These are phyloP conservation scores for Leucoraja erinaceus DNA, from an alignment of 2,113 vertebrate species.

Conservation along the genomic window DNA sequence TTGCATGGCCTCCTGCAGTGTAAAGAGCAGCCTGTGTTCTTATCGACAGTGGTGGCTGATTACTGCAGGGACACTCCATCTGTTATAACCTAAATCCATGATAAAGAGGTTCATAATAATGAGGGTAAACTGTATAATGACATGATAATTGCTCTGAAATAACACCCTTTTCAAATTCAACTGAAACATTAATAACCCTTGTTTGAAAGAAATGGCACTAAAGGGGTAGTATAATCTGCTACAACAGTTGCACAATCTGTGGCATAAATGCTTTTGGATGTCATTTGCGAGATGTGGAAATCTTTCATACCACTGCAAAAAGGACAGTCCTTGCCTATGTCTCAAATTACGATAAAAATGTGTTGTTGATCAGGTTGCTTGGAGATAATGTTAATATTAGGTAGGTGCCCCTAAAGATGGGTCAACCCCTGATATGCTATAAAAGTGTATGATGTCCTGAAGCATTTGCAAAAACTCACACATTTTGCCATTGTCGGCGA, in stretches of 20 bases:
- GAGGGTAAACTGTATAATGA: not conserved
- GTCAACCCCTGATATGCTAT: not conserved
- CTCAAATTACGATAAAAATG: not conserved
- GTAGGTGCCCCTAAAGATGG: not conserved
- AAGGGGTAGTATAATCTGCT: not conserved
- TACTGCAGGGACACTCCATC: too few species aligned
- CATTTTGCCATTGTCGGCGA: too few species aligned
- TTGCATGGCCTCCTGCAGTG: too few species aligned
- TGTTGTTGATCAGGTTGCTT: not conserved
- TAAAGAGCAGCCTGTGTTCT: too few species aligned
- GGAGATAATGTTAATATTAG: not conserved
- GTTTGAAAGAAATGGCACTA: slow-evolving; percentile 1
- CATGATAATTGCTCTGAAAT: slow-evolving; percentile 1
- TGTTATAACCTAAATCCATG: too few species aligned
- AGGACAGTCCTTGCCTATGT: not conserved
- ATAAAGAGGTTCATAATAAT: too few species aligned
- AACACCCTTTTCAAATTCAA: not conserved
- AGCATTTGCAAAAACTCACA: not conserved
- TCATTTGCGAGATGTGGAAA: not conserved
- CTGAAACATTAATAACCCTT: not conserved
- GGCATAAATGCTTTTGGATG: not conserved
- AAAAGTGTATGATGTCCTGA: not conserved
- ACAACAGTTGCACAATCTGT: not conserved
- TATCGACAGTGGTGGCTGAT: too few species aligned
- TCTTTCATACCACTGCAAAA: not conserved